Evolutionary conservation across 2,113 vertebrate genomes (phyloP), one percentile per base, ranked within the genome.

Genomic region (Daubentonia madagascariensis): DNA sequence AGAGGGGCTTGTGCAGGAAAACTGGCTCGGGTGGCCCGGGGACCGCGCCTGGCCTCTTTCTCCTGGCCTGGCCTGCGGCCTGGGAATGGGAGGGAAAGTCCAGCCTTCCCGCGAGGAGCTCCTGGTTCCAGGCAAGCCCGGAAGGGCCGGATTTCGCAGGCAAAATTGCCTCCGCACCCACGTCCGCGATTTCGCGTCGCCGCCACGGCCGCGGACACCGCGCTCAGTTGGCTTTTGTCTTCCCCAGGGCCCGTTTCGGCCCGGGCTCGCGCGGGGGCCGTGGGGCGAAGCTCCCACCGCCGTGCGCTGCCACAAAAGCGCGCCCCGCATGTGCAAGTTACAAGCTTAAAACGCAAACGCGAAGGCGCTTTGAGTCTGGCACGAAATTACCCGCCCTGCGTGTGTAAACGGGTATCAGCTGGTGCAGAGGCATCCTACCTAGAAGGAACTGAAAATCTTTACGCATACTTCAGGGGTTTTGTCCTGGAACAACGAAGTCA

Each of bases 171-270:
- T 67, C 61, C 6, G 6, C 54, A 8, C 17, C 43, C 76, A 5
- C 0, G 7, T 5, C 50, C 0, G 4, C 18, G 32, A 25, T 18
- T 35, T 40, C 30, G 25, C 2, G 5, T 50, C 1, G 4, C 43
- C 1, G 3, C n/a, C 0, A n/a, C 75, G 28, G 2, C 40, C 32
- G 6, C 0, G 0, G 2, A 6, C 28, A 35, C 8, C 0, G 22
- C 10, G 6, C 17, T 28, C 0, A 0, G 43, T 45, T 10, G 14
- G 22, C 0, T 1, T 1, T 25, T 8, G 25, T 4, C 59, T 18
- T 43, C 16, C 43, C 37, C 13, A 0, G 48, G 43, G 86, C 35
- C 20, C 73, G 0, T 18, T 37, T 37, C 1, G 6, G 37, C 20
- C 61, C 0, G 8, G 30, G 40, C 40, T 72, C 3, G 2, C 0